Conservation (phyloP, 2,888 invertebrate species). For the Drosophila cognata region DNA sequence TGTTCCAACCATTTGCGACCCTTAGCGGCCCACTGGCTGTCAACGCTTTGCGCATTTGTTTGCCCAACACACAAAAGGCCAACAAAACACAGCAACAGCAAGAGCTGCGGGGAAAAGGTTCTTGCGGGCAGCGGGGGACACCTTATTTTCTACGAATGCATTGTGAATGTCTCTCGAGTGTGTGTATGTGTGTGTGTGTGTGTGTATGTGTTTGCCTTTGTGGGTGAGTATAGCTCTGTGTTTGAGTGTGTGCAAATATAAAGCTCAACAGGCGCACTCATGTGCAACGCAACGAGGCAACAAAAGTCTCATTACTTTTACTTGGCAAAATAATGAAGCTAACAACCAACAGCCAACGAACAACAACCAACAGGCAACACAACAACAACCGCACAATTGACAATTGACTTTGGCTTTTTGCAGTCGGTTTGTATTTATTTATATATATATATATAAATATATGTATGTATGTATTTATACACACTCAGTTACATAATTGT, state of each 20-base stretch:
- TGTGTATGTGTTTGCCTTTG: slow-evolving; percentile 8
- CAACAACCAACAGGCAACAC: slow-evolving; percentile 18
- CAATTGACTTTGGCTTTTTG: slow-evolving; percentile 66
- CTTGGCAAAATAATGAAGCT: slow-evolving; percentile 79
- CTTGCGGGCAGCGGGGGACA: slow-evolving; percentile 14
- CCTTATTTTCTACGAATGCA: slow-evolving; percentile 43
- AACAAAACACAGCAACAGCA: slow-evolving; percentile 38
- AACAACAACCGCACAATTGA: slow-evolving; percentile 43
- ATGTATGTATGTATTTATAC: neutral
- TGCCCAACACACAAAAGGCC: slow-evolving; percentile 74
- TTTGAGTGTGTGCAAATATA: slow-evolving; percentile 48
- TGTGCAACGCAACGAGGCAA: slow-evolving; percentile 79
- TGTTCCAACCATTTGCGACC: slow-evolving; percentile 19
- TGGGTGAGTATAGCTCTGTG: neutral
- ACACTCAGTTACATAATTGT: slow-evolving; percentile 18
- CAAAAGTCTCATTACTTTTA: slow-evolving; percentile 81
- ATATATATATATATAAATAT: neutral
- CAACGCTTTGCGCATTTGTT: slow-evolving; percentile 76
- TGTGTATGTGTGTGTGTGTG: slow-evolving; percentile 15
- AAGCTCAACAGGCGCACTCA: slow-evolving; percentile 73
- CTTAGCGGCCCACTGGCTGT: slow-evolving; percentile 53
- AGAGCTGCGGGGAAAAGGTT: slow-evolving; percentile 5
- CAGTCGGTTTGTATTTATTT: slow-evolving; percentile 14
- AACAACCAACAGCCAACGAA: slow-evolving; percentile 49
- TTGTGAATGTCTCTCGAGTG: slow-evolving; percentile 9